Conservation (phyloP, 2,797 vertebrate genomes). For the Pseudocheirus occidentalis region DNA sequence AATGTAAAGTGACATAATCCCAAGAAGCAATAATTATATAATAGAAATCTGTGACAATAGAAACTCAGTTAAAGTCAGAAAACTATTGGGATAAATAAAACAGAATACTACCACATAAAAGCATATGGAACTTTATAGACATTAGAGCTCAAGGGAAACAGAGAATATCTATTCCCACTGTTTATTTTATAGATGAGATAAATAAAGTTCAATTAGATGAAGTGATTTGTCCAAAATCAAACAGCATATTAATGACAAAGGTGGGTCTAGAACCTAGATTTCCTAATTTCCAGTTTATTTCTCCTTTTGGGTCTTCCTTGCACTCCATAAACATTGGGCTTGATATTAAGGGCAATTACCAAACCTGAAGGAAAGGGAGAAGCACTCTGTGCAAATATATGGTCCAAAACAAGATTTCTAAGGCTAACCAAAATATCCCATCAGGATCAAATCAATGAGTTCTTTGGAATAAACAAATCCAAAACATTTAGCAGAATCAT, state of each 20-base stretch:
- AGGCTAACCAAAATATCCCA: neutral
- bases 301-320: neutral
- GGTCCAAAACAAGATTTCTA: neutral
- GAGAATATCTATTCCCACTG: neutral
- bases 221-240: neutral
- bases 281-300: neutral
- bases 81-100: neutral
- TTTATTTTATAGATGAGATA: neutral
- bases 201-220: neutral
- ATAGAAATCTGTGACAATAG: neutral
- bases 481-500: neutral
- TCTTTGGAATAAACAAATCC: neutral
- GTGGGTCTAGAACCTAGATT: neutral
- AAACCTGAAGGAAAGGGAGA: neutral
- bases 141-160: neutral
- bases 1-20: neutral
- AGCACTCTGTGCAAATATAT: neutral
- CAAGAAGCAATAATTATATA: neutral
- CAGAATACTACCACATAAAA: neutral
- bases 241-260: neutral
- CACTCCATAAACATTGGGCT: neutral
- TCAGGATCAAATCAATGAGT: neutral
- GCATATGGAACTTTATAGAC: neutral
- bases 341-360: neutral
- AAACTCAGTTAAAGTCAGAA: neutral